These are phyloP conservation scores for Aphrocallistes beatrix DNA, from an alignment of 37 sponge, comb jelly and placozoan genomes.

Conservation along the genomic window DNA sequence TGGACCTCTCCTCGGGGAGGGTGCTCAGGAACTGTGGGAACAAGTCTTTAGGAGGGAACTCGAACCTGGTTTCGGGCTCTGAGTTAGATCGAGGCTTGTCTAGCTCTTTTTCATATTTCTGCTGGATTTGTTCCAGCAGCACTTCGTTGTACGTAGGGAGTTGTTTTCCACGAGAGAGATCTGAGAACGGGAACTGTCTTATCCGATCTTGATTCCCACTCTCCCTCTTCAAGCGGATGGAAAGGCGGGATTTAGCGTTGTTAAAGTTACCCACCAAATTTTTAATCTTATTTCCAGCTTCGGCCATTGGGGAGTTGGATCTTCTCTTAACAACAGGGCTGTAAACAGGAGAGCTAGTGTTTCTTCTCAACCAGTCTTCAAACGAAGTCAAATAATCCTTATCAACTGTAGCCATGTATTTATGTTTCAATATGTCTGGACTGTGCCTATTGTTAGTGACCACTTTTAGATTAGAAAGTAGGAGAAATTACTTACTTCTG, in stretches of 20 bases:
- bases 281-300: background rate
- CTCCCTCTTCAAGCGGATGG: conserved; percentile 7
- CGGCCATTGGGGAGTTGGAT: background rate
- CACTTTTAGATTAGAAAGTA: too few relatives aligned
- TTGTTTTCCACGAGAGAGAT: background rate
- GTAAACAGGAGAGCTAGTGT: background rate
- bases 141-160: background rate
- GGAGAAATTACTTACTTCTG: too few relatives aligned
- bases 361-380: background rate
- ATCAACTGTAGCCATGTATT: background rate
- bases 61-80: background rate
- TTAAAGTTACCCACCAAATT: background rate
- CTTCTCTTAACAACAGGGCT: background rate
- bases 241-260: background rate
- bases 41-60: background rate
- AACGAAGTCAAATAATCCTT: background rate
- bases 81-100: background rate
- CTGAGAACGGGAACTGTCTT: background rate
- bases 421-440: too few relatives aligned
- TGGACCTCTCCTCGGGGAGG: background rate
- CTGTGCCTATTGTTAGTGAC: too few relatives aligned
- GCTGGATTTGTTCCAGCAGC: background rate
- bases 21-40: background rate
- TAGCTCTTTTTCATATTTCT: background rate
- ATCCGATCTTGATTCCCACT: background rate